Percentiles rank a stretch among this genome's conserved stretches.
Evolutionary conservation across 2,113 vertebrate species (phyloP).

Genomic region (Willisornis vidua): DNA sequence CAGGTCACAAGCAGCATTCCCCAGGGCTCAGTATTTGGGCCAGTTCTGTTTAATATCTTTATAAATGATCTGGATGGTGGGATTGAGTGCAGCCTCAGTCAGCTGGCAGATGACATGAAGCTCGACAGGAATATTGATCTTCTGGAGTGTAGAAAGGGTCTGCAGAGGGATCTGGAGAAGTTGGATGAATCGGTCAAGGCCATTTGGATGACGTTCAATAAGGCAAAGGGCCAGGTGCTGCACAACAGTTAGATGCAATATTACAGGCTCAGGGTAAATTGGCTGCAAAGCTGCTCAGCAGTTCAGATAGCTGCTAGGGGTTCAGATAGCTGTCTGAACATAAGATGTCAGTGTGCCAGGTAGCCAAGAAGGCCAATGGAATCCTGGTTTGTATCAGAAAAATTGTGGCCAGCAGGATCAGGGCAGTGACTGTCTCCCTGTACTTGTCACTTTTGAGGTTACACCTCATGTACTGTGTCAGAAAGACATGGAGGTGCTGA

Average conservation of each 20-base stretch:
- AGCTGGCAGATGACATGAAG: neutral
- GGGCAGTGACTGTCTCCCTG: no score
- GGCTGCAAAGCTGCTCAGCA: neutral
- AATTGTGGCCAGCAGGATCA: neutral
- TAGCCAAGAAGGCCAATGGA: neutral
- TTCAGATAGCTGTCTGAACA: neutral
- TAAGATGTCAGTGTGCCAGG: neutral
- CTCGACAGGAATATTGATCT: neutral
- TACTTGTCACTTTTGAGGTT: neutral
- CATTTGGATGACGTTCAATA: neutral
- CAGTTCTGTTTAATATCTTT: neutral
- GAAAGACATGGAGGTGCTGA: neutral
- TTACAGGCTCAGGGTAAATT: neutral
- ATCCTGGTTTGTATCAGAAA: neutral
- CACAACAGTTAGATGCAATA: neutral
- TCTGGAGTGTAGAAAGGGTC: neutral
- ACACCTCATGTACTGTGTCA: neutral
- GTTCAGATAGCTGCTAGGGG: neutral
- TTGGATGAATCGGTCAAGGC: neutral
- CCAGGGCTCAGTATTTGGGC: neutral
- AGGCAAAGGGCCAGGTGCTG: neutral
- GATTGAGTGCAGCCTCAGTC: neutral
- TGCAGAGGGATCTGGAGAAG: neutral
- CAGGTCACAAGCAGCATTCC: neutral
- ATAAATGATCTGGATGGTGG: neutral